A percentile compares a stretch with the other conserved stretches of the same genome.
These are phyloP conservation scores for Teleogryllus occipitalis DNA, from an alignment of 1,140 invertebrate species.

Conservation along the genomic window DNA sequence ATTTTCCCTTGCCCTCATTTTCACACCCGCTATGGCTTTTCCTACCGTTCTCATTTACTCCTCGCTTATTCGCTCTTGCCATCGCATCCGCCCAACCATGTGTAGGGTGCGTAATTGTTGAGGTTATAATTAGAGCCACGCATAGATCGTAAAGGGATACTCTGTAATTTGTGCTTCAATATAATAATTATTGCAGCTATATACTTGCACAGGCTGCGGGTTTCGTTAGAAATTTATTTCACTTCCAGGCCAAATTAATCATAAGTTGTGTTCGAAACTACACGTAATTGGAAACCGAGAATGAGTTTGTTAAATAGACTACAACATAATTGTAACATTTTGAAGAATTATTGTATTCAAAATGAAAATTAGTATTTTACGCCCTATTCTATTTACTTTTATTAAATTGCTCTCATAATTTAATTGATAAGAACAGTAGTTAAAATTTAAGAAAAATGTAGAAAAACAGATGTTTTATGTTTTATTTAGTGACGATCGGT, in stretches of 20 bases:
- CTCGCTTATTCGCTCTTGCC: too few relatives aligned
- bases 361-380: too few relatives aligned
- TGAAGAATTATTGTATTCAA: too few relatives aligned
- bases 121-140: not conserved
- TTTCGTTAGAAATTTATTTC: not conserved
- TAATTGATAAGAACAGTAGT: too few relatives aligned
- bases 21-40: too few relatives aligned
- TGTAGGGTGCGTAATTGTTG: not conserved
- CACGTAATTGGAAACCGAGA: not conserved
- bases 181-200: not conserved
- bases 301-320: not conserved
- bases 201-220: not conserved
- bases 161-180: not conserved
- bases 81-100: not conserved
- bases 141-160: constrained; percentile 1
- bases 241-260: not conserved
- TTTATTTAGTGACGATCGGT: too few relatives aligned
- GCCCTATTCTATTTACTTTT: too few relatives aligned
- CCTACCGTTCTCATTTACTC: too few relatives aligned
- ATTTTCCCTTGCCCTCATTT: too few relatives aligned
- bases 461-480: too few relatives aligned
- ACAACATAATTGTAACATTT: not conserved
- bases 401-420: too few relatives aligned
- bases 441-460: too few relatives aligned
- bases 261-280: not conserved